Evolutionary conservation across 2,113 vertebrate genomes (phyloP).

Genomic region (Odocoileus virginianus): DNA sequence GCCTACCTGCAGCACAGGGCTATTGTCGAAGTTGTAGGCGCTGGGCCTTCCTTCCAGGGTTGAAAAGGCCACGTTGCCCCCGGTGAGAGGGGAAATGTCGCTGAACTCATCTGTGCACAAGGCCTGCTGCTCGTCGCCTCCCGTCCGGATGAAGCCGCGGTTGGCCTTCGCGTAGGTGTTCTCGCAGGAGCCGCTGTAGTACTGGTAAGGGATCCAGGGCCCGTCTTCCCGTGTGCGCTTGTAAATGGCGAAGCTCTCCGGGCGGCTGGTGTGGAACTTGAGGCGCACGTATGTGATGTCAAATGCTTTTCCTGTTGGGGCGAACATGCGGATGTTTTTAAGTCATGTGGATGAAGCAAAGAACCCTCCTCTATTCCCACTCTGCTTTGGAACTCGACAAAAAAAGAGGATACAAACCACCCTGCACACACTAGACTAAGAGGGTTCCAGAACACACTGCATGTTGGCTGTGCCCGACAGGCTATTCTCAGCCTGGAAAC

Average conservation of each 20-base stretch:
- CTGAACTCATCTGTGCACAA: slow-evolving; percentile 98
- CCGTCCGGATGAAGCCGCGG: slow-evolving; percentile 91
- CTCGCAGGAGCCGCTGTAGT: slow-evolving; percentile 97
- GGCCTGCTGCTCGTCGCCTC: slow-evolving; percentile 94
- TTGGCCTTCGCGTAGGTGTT: slow-evolving; percentile 90
- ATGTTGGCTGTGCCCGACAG: accelerated
- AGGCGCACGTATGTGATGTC: slow-evolving; percentile 97
- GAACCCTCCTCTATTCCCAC: neutral
- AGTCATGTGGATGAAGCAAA: neutral
- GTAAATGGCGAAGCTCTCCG: slow-evolving; percentile 97
- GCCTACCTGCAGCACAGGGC: slow-evolving; percentile 93
- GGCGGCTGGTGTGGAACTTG: slow-evolving; percentile 98
- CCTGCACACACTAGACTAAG: neutral
- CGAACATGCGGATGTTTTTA: neutral
- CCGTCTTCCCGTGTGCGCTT: slow-evolving; percentile 89
- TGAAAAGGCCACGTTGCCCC: slow-evolving; percentile 97
- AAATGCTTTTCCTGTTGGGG: slow-evolving; percentile 90
- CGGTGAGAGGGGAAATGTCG: slow-evolving; percentile 97
- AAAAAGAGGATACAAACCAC: neutral
- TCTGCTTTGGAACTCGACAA: neutral
- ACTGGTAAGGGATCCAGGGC: slow-evolving; percentile 95
- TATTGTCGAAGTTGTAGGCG: slow-evolving; percentile 96
- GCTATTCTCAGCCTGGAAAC: neutral
- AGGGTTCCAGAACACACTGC: neutral
- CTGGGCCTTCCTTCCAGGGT: slow-evolving; percentile 95